Evolutionary conservation across 2,113 vertebrate genomes (phyloP), one percentile per base, ranked within the genome.

Genomic region (Polypterus bichir): DNA sequence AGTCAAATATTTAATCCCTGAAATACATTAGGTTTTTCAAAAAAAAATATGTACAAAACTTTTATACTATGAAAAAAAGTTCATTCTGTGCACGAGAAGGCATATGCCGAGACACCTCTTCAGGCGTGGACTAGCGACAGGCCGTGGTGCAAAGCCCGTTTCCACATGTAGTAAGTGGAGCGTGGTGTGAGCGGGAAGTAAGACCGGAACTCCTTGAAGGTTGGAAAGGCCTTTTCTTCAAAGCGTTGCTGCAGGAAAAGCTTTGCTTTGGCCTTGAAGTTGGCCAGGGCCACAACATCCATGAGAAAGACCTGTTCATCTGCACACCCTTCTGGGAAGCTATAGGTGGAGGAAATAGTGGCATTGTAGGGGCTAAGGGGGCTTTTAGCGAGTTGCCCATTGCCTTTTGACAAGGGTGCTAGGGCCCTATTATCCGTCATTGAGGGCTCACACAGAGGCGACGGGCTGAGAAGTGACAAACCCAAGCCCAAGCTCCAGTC

Each of bases 161-260:
- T 97, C 94, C 94, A 98, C 94, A 98, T 98, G 82, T 98, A 98
- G 72, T 97, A 98, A 1, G 94, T 98, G 0, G 94, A 98, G 44
- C 93, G 92, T 0, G 94, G 92, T 0, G 93, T 98, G 62, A 92
- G 85, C 0, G 93, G 94, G 59, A 97, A 98, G 65, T 87, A 91
- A 3, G 89, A 85, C 1, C 92, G 82, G 73, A 98, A 98, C 71
- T 98, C 94, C 69, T 93, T 95, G 70, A 93, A 98, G 0, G 93
- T 89, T 5, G 94, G 94, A 73, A 98, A 98, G 62, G 89, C 85
- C 69, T 94, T 91, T 7, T 95, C 91, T 71, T 95, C 88, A 0
- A 95, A 98, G 64, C 93, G 90, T 54, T 85, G 87, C 80, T 98
- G 94, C 73, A 98, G 75, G 70, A 97, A 98, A 46, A 98, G 77